A percentile compares a stretch with the other conserved stretches of the same genome.
These are phyloP conservation scores for Microplitis mediator DNA, from an alignment of 1,140 invertebrate genomes.

Conservation along the genomic window DNA sequence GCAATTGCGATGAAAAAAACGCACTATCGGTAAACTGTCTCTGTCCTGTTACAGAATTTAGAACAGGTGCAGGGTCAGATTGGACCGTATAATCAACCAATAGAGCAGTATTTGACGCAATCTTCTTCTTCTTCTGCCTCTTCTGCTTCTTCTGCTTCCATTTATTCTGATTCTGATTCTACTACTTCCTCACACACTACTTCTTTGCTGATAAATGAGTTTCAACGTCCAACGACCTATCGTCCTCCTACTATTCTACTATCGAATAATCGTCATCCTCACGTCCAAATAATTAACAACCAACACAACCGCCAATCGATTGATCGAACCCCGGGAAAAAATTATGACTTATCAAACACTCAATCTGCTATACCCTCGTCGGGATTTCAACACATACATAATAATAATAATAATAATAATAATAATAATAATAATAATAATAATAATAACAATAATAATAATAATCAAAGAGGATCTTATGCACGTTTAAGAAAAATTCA, in stretches of 20 bases:
- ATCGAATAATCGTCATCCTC: conserved; percentile 33
- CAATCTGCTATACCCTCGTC: conserved; percentile 15
- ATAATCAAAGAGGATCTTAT: conserved; percentile 32
- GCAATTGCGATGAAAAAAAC: background rate
- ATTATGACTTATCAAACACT: conserved; percentile 24
- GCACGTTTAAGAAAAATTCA: conserved; percentile 43
- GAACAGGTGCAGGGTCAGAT: conserved; percentile 55
- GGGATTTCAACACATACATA: conserved; percentile 1
- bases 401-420: conserved; percentile 23
- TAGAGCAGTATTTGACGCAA: conserved; percentile 24
- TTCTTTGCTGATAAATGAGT: conserved; percentile 42
- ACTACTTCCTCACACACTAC: conserved; percentile 26
- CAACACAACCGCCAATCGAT: conserved; percentile 36
- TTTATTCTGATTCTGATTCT: conserved; percentile 9
- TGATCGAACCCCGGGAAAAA: conserved; percentile 47
- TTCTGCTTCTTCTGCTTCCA: conserved; percentile 35
- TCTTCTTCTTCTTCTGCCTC: conserved; percentile 35
- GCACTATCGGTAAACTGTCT: conserved; percentile 42
- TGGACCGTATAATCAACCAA: conserved; percentile 42
- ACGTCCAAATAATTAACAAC: conserved; percentile 44
- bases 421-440: background rate
- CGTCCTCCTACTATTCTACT: conserved; percentile 36
- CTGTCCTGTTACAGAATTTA: conserved; percentile 63
- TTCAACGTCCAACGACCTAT: conserved; percentile 55
- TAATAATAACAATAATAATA: conserved; percentile 13